Conservation (phyloP, 2,113 vertebrate genomes). For the Scytalopus superciliaris region DNA sequence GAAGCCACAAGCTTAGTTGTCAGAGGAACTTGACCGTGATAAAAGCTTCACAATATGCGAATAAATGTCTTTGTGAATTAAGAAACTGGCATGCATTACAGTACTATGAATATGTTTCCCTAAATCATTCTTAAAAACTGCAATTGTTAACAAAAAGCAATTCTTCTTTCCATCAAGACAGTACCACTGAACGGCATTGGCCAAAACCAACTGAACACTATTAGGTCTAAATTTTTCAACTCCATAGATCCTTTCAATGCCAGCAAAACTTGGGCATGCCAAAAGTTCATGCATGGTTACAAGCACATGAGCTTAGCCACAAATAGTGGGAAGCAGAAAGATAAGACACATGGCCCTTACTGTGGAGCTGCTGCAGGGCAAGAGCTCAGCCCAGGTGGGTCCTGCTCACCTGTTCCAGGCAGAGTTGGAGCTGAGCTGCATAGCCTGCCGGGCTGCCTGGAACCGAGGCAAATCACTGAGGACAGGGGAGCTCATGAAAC, state of each 20-base stretch:
- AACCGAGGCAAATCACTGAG: constrained; percentile 89
- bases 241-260: background rate
- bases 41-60: background rate
- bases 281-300: background rate
- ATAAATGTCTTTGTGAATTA: background rate
- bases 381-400: background rate
- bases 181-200: background rate
- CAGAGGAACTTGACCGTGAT: background rate
- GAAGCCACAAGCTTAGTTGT: background rate
- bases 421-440: constrained; percentile 87
- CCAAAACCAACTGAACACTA: background rate
- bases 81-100: background rate
- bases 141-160: background rate
- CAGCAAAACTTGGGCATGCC: background rate
- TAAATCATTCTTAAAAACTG: background rate
- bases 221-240: background rate
- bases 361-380: background rate
- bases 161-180: background rate
- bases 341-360: accelerated
- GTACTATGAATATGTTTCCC: background rate
- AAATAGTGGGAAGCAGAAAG: background rate
- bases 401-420: constrained; percentile 90
- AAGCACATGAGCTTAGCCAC: background rate
- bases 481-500: constrained; percentile 96
- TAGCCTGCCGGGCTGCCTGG: constrained; percentile 76